Conservation (phyloP, 2,797 vertebrate genomes). For the Bovichtus variegatus region DNA sequence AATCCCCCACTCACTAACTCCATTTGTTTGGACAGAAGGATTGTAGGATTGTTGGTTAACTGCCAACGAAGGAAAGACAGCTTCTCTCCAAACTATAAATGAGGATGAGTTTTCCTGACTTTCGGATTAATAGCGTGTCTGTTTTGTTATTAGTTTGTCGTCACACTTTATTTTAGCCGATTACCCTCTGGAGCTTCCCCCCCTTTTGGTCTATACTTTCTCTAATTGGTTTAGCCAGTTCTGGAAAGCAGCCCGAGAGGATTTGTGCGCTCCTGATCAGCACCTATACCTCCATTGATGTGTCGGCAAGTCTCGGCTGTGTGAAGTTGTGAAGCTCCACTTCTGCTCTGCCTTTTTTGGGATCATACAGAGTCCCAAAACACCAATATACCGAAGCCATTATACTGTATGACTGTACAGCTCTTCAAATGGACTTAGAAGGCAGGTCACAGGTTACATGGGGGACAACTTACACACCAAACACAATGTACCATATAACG, state of each 20-base stretch:
- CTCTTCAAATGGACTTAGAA: not conserved
- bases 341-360: not conserved
- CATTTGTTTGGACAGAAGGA: slow-evolving; percentile 40
- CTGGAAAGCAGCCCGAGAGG: not conserved
- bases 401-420: not conserved
- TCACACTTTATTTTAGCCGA: slow-evolving; percentile 2
- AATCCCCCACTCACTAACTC: not conserved
- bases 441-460: not conserved
- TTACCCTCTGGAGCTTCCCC: not conserved
- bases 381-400: not conserved
- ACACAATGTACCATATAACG: not conserved
- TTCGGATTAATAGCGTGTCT: slow-evolving; percentile 16
- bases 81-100: slow-evolving; percentile 9
- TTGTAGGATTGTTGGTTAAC: slow-evolving; percentile 36
- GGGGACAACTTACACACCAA: not conserved
- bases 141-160: slow-evolving; percentile 6
- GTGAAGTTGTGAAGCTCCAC: too few relatives aligned
- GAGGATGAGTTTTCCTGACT: slow-evolving; percentile 8
- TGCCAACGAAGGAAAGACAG: slow-evolving; percentile 8
- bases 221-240: slow-evolving; percentile 5
- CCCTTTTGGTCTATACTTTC: not conserved
- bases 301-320: too few relatives aligned
- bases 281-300: not conserved
- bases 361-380: not conserved
- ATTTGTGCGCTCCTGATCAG: not conserved